Conservation (phyloP, 2,797 vertebrate genomes). For the Odontamblyopus lacepedii region DNA sequence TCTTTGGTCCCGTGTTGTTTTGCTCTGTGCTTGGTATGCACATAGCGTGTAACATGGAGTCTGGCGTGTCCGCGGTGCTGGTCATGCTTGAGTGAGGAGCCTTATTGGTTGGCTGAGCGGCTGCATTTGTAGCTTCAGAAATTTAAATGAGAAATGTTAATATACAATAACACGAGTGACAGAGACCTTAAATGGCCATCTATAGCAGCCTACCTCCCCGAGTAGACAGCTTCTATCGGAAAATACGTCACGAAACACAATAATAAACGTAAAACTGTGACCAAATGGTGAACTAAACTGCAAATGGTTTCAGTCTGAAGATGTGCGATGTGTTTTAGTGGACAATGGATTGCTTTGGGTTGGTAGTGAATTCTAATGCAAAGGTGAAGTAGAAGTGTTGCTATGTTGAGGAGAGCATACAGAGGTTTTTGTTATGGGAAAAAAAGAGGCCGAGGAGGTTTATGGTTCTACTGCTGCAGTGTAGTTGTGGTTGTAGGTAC, state of each 20-base stretch:
- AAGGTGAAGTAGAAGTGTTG: too few relatives aligned
- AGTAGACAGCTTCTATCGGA: slow-evolving; percentile 13
- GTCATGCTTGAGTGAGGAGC: slow-evolving; percentile 16
- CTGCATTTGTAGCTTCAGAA: slow-evolving; percentile 16
- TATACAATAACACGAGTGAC: not conserved
- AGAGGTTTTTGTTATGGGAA: too few relatives aligned
- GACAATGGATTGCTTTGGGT: too few relatives aligned
- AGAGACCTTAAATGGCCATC: slow-evolving; percentile 10
- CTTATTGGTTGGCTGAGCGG: not conserved
- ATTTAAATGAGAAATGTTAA: slow-evolving; percentile 11
- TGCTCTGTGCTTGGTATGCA: not conserved
- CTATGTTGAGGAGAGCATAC: too few relatives aligned
- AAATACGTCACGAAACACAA: not conserved
- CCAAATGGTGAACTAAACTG: too few relatives aligned
- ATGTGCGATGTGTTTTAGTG: not conserved
- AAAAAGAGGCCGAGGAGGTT: not conserved
- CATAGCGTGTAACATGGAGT: not conserved
- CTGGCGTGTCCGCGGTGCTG: slow-evolving; percentile 1
- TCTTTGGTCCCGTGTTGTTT: not conserved
- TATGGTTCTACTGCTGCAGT: not conserved
- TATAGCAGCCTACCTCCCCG: slow-evolving; percentile 8
- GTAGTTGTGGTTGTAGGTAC: too few relatives aligned
- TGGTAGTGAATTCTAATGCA: not conserved
- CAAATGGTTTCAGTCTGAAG: not conserved
- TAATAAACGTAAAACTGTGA: slow-evolving; percentile 9